Percentiles rank a stretch among this genome's conserved stretches.
These are phyloP conservation scores for Hippocampus zosterae DNA, from an alignment of 2,113 vertebrate species.

Conservation along the genomic window DNA sequence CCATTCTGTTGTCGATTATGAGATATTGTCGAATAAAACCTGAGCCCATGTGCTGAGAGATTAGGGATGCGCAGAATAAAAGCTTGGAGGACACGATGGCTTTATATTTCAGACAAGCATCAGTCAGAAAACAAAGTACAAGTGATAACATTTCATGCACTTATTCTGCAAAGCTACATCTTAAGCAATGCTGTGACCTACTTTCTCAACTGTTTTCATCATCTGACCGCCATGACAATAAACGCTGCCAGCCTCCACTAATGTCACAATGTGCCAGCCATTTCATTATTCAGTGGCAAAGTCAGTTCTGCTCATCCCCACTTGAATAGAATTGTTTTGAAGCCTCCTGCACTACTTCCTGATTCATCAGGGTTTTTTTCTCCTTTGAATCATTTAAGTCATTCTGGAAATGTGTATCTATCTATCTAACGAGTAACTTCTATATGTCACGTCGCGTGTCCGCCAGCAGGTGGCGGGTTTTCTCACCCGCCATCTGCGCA, in stretches of 20 bases:
- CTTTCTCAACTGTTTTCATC: conserved; percentile 57
- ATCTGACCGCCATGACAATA: conserved; percentile 39
- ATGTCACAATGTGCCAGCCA: conserved; percentile 64
- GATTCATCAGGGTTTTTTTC: conserved; percentile 20
- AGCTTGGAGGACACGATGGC: background rate
- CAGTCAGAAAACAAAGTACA: conserved; percentile 10
- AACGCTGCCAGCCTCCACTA: conserved; percentile 51
- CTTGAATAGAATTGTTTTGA: conserved; percentile 55
- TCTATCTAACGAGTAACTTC: background rate
- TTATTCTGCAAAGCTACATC: conserved; percentile 10
- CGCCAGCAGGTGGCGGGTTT: too few species aligned
- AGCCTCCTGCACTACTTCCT: conserved; percentile 27
- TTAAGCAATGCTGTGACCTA: conserved; percentile 54
- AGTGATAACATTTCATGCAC: conserved; percentile 42
- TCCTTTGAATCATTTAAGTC: background rate
- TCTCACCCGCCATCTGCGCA: too few species aligned
- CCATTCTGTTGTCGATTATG: background rate
- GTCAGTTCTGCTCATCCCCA: conserved; percentile 59
- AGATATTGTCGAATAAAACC: background rate
- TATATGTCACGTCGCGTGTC: too few species aligned
- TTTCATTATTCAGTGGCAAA: conserved; percentile 66
- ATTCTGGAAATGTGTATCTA: background rate
- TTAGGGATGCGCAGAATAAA: too few species aligned
- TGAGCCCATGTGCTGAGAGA: background rate
- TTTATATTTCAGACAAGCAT: background rate